Percentiles rank a stretch among this genome's conserved stretches.
phyloP scores from a whole-genome alignment of 1,140 invertebrate species.

The Philotrypesis tridentata region DNA sequence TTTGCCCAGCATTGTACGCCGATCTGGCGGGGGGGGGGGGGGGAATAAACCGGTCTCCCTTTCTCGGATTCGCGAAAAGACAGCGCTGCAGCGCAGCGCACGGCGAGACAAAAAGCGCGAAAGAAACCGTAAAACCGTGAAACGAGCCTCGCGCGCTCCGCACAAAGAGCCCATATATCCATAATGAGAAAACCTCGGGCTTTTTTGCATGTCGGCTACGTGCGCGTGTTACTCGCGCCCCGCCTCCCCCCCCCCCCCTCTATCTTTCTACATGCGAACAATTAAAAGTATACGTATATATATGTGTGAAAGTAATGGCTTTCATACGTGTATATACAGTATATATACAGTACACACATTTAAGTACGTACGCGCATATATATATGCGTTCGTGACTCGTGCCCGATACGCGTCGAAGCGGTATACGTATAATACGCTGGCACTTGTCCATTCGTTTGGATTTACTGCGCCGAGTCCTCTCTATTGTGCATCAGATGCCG shows the following conservation, averaged over 20 bases:
- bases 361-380: neutral
- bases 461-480: neutral
- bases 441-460: neutral
- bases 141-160: neutral
- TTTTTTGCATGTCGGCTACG: conserved; percentile 16
- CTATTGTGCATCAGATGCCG: neutral
- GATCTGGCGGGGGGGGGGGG: neutral
- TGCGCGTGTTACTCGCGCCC: conserved; percentile 43
- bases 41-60: neutral
- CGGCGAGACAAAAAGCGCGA: conserved; percentile 29
- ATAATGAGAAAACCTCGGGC: conserved; percentile 39
- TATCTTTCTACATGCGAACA: neutral
- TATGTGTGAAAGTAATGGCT: conserved; percentile 61
- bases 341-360: no score
- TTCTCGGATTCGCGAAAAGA: neutral
- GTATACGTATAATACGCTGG: conserved; percentile 47
- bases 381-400: conserved; percentile 31
- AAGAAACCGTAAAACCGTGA: conserved; percentile 18
- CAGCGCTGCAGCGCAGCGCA: no score
- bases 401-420: conserved; percentile 57
- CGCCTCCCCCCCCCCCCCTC: no score
- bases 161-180: conserved; percentile 48
- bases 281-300: conserved; percentile 50
- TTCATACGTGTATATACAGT: conserved; percentile 44
- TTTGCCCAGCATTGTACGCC: neutral